Conservation (phyloP, 2,113 vertebrate species). For the Pongo abelii region DNA sequence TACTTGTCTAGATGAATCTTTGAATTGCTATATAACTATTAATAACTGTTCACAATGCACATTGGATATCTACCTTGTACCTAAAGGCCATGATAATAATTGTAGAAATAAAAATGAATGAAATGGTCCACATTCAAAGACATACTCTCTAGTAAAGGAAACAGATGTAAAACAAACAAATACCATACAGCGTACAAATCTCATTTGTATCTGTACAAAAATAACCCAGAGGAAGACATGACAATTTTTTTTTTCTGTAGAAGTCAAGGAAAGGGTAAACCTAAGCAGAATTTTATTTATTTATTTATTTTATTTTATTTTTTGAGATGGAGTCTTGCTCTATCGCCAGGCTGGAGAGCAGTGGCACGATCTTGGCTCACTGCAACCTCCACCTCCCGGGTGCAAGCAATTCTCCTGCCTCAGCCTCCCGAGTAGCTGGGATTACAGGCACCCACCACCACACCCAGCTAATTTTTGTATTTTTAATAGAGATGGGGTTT, state of each 20-base stretch:
- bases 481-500: too few relatives aligned
- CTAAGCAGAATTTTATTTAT: background rate
- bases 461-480: too few relatives aligned
- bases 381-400: too few relatives aligned
- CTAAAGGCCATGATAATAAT: background rate
- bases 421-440: too few relatives aligned
- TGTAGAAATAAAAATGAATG: background rate
- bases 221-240: background rate
- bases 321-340: too few relatives aligned
- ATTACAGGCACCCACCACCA: too few relatives aligned
- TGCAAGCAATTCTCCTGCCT: too few relatives aligned
- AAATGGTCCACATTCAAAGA: background rate
- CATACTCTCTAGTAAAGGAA: background rate
- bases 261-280: background rate
- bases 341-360: too few relatives aligned
- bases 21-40: background rate
- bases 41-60: background rate
- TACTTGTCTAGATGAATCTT: background rate
- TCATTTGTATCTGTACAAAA: background rate
- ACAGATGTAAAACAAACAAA: constrained; percentile 27
- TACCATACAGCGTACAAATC: background rate
- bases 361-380: rapidly evolving
- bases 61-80: background rate
- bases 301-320: too few relatives aligned
- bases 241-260: background rate